Evolutionary conservation across 2,888 invertebrate genomes (phyloP).

Genomic region (Isoperla grammatica): DNA sequence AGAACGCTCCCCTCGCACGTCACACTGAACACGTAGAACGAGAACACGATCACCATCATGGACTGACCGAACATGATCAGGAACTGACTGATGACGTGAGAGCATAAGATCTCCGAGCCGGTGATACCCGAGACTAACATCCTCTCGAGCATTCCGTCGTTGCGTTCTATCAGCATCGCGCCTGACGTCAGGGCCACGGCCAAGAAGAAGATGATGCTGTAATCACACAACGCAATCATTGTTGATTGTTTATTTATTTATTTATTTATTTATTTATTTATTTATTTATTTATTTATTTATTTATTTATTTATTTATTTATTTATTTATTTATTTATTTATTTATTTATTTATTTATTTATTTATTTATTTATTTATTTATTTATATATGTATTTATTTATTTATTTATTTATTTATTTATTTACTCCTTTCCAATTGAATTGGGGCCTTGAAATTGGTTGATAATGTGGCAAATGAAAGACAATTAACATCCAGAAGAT

Average conservation of each 20-base stretch:
- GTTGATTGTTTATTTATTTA: constrained; percentile 18
- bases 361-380: no score
- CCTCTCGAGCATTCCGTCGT: constrained; percentile 85
- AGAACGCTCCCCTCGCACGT: constrained; percentile 70
- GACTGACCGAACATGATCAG: constrained; percentile 81
- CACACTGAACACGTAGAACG: constrained; percentile 71
- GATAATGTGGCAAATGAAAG: no score
- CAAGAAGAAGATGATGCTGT: constrained; percentile 86
- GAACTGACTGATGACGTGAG: constrained; percentile 85
- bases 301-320: no score
- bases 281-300: no score
- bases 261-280: no score
- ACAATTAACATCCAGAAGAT: no score
- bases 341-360: no score
- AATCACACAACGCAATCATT: constrained; percentile 34
- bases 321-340: no score
- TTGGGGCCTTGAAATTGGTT: no score
- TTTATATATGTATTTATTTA: no score
- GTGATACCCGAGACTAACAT: constrained; percentile 74
- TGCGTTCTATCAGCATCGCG: constrained; percentile 81
- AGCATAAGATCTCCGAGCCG: constrained; percentile 77
- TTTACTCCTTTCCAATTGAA: no score
- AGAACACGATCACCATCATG: constrained; percentile 67
- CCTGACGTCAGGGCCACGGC: constrained; percentile 90
- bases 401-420: no score